Percentiles rank a stretch among this genome's conserved stretches.
Conservation (phyloP, 1,140 invertebrate species). For the Colletes gigas region DNA sequence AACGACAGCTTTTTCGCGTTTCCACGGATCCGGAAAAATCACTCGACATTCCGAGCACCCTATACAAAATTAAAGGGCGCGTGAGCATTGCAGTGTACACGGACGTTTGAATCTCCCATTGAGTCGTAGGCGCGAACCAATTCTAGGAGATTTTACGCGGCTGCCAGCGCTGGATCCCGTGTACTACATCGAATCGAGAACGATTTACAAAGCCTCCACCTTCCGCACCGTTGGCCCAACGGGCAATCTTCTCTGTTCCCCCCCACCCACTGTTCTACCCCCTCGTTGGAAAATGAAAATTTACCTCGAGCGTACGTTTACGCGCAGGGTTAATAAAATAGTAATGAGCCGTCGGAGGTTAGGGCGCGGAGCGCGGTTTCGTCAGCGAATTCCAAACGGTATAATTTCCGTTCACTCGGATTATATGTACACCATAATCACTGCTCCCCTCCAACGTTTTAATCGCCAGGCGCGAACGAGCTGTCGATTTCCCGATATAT, state of each 20-base stretch:
- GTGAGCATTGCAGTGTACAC: background rate
- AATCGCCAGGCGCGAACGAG: background rate
- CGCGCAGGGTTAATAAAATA: slow-evolving; percentile 56
- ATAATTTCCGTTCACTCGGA: slow-evolving; percentile 17
- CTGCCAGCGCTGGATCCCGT: background rate
- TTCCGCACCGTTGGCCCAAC: background rate
- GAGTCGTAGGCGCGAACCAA: slow-evolving; percentile 12
- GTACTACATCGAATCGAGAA: slow-evolving; percentile 21
- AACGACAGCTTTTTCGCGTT: background rate
- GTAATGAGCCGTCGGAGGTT: slow-evolving; percentile 10
- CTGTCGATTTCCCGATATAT: background rate
- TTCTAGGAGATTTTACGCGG: slow-evolving; percentile 16
- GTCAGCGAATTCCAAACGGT: slow-evolving; percentile 13
- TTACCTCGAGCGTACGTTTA: slow-evolving; percentile 19
- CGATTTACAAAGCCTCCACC: slow-evolving; percentile 7
- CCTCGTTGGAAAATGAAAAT: slow-evolving; percentile 28
- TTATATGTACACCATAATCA: slow-evolving; percentile 9
- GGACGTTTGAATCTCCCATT: background rate
- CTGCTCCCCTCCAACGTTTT: background rate
- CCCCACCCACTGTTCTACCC: too few species aligned
- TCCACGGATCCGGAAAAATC: background rate
- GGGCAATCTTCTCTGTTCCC: background rate
- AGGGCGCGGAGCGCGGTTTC: slow-evolving; percentile 7
- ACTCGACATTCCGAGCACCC: slow-evolving; percentile 2
- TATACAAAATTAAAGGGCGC: slow-evolving; percentile 9